Percentiles rank a stretch among this genome's conserved stretches.
phyloP scores from a whole-genome alignment of 1,140 invertebrate genomes.

The Aphelinus atriplicis region DNA sequence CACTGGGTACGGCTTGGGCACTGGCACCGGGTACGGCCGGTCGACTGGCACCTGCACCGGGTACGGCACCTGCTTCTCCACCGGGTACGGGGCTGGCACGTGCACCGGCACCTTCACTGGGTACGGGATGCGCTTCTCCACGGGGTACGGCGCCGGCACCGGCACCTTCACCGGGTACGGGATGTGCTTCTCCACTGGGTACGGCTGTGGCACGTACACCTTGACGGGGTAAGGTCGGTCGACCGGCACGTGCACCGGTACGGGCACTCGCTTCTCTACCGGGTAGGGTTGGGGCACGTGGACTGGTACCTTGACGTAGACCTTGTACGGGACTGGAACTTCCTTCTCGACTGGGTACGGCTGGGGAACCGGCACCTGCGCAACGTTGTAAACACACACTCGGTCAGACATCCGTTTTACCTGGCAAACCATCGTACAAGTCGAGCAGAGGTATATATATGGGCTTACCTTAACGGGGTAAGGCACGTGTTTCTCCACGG shows the following conservation, averaged over 20 bases:
- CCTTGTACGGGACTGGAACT: conserved; percentile 74
- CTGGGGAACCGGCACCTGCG: conserved; percentile 71
- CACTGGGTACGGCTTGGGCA: conserved; percentile 70
- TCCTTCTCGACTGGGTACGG: conserved; percentile 76
- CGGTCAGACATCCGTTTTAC: too few relatives aligned
- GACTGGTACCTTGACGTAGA: conserved; percentile 74
- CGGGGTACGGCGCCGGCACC: conserved; percentile 78
- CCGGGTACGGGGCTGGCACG: conserved; percentile 71
- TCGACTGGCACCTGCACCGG: conserved; percentile 73
- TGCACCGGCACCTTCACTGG: conserved; percentile 74
- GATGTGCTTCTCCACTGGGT: conserved; percentile 74
- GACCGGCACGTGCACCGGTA: conserved; percentile 77
- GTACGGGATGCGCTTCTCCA: conserved; percentile 72
- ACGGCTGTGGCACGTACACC: conserved; percentile 75
- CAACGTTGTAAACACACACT: conserved; percentile 40
- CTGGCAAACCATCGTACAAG: too few relatives aligned
- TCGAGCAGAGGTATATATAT: conserved; percentile 25
- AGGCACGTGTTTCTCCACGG: conserved; percentile 73
- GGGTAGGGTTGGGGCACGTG: conserved; percentile 76
- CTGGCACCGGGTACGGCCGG: conserved; percentile 68
- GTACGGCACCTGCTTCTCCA: conserved; percentile 72
- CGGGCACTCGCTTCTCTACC: conserved; percentile 70
- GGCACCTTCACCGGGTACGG: conserved; percentile 75
- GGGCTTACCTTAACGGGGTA: conserved; percentile 71
- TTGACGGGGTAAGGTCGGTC: conserved; percentile 74